A percentile compares a stretch with the other conserved stretches of the same genome.
phyloP scores from a whole-genome alignment of 2,797 vertebrate species.

The Lepidocolaptes lacrymiger region DNA sequence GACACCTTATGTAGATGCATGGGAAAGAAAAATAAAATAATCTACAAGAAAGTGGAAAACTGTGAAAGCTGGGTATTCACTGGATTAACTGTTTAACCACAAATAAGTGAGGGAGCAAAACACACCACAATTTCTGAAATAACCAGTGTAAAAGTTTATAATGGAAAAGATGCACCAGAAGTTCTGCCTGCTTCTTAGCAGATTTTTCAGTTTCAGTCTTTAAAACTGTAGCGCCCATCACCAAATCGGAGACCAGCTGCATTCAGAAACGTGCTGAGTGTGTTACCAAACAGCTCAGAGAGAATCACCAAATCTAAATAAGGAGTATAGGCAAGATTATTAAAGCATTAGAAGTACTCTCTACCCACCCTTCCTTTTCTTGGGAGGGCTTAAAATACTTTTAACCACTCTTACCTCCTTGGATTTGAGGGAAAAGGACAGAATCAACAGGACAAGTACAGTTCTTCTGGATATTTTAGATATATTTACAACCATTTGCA shows the following conservation, averaged over 20 bases:
- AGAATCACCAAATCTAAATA: background rate
- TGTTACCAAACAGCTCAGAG: background rate
- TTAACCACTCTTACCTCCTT: background rate
- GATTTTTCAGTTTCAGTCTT: background rate
- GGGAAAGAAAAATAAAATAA: background rate
- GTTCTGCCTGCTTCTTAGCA: background rate
- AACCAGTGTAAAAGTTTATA: background rate
- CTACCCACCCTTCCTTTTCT: fast-evolving
- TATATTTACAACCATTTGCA: background rate
- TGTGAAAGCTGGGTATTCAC: background rate
- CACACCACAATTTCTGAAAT: fast-evolving
- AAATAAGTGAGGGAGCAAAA: background rate
- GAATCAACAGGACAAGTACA: background rate
- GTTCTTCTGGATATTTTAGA: background rate
- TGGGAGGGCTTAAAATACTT: background rate
- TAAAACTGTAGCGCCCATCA: background rate
- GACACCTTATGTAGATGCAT: background rate
- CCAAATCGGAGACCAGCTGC: background rate
- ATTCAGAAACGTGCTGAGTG: background rate
- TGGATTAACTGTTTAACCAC: background rate
- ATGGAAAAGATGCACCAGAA: background rate
- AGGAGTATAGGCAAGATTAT: background rate
- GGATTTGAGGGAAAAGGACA: background rate
- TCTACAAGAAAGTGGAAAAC: background rate
- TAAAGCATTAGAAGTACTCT: background rate